These are phyloP conservation scores for Platyscapa corneri DNA, from an alignment of 1,140 invertebrate species.

Conservation along the genomic window DNA sequence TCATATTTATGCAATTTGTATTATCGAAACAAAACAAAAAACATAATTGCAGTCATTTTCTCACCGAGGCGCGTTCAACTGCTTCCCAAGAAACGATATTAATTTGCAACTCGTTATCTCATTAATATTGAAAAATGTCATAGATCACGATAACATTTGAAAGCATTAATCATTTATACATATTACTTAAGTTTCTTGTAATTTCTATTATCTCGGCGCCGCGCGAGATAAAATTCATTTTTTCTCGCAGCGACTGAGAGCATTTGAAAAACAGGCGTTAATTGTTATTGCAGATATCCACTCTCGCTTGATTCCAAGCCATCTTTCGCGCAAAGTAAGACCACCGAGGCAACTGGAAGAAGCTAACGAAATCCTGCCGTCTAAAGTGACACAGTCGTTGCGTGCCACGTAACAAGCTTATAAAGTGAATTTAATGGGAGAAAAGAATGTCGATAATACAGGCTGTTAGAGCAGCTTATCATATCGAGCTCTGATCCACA, in stretches of 20 bases:
- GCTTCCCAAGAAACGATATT: background rate
- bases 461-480: background rate
- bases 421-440: background rate
- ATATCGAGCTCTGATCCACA: conserved; percentile 28
- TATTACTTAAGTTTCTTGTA: background rate
- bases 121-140: background rate
- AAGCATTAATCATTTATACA: background rate
- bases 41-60: background rate
- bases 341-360: background rate
- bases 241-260: background rate
- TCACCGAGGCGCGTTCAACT: background rate
- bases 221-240: background rate
- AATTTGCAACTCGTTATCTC: background rate
- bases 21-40: background rate
- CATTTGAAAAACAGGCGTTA: background rate
- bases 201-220: background rate
- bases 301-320: no score
- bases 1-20: background rate
- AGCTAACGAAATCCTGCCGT: background rate
- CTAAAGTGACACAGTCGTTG: background rate
- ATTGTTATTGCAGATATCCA: background rate
- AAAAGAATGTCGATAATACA: background rate
- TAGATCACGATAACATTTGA: background rate
- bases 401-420: background rate
- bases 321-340: background rate